Evolutionary conservation across 2,888 invertebrate species (phyloP).

Genomic region (Zeuzera pyrina): DNA sequence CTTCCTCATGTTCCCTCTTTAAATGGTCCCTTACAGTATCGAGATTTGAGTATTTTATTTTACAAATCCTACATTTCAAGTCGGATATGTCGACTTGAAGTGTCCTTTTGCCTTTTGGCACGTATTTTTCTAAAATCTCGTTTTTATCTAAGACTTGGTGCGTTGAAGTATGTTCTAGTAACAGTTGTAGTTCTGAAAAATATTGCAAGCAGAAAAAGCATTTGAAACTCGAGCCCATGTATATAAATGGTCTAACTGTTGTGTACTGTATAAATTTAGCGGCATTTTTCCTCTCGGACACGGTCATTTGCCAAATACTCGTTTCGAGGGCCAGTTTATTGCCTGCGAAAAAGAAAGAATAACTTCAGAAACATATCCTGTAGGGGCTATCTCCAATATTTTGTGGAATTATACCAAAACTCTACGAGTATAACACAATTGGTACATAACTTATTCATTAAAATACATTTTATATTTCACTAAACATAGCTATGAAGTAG

Average conservation of each 20-base stretch:
- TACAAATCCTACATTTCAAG: conserved; percentile 34
- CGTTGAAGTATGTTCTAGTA: conserved; percentile 30
- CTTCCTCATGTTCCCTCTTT: conserved; percentile 20
- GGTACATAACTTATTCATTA: neutral
- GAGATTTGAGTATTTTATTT: conserved; percentile 20
- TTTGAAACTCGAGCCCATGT: conserved; percentile 40
- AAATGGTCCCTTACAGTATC: conserved; percentile 29
- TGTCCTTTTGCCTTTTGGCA: conserved; percentile 31
- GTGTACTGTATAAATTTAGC: conserved; percentile 34
- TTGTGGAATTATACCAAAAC: neutral
- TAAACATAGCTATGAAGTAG: too few relatives aligned
- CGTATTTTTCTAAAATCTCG: conserved; percentile 25
- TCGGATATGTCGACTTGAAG: conserved; percentile 38
- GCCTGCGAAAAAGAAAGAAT: conserved; percentile 20
- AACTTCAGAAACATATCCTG: neutral
- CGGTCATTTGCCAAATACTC: conserved; percentile 45
- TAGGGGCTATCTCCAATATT: neutral
- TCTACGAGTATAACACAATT: neutral
- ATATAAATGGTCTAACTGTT: conserved; percentile 40
- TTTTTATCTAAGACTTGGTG: conserved; percentile 23
- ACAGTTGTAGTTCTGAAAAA: conserved; percentile 22
- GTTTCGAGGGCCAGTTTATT: conserved; percentile 16
- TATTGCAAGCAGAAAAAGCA: conserved; percentile 42
- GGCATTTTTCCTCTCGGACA: conserved; percentile 36
- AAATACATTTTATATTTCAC: too few relatives aligned